Evolutionary conservation across 2,888 invertebrate genomes (phyloP).

Genomic region (Harpalus rufipes): DNA sequence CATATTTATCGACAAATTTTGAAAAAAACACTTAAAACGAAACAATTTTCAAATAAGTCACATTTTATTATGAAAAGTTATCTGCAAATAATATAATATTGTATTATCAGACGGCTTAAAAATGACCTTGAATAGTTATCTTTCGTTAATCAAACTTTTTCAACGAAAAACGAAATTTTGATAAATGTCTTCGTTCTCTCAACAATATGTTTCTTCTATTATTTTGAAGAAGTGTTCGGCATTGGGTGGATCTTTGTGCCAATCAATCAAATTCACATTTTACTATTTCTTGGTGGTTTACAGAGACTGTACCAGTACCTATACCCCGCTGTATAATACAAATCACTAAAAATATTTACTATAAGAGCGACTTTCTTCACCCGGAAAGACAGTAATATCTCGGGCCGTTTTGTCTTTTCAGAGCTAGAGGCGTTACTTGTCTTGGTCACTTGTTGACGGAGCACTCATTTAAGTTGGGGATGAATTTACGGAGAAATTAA

Average conservation of each 20-base stretch:
- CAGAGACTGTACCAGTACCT: conserved; percentile 4
- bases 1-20: too few species aligned
- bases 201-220: too few species aligned
- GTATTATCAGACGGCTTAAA: too few species aligned
- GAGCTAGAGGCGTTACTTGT: background rate
- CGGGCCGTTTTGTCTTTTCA: background rate
- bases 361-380: background rate
- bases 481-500: background rate
- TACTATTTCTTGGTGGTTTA: conserved; percentile 6
- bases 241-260: background rate
- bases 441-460: background rate
- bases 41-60: too few species aligned
- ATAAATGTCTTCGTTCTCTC: too few species aligned
- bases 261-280: background rate
- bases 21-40: too few species aligned
- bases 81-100: too few species aligned
- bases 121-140: too few species aligned
- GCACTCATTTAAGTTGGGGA: background rate
- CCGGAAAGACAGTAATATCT: background rate
- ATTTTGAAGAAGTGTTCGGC: too few species aligned
- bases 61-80: too few species aligned
- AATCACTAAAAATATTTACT: background rate
- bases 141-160: too few species aligned
- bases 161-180: too few species aligned
- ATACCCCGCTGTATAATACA: background rate